Evolutionary conservation across 2,113 vertebrate species (phyloP).

Genomic region (Semnopithecus entellus): DNA sequence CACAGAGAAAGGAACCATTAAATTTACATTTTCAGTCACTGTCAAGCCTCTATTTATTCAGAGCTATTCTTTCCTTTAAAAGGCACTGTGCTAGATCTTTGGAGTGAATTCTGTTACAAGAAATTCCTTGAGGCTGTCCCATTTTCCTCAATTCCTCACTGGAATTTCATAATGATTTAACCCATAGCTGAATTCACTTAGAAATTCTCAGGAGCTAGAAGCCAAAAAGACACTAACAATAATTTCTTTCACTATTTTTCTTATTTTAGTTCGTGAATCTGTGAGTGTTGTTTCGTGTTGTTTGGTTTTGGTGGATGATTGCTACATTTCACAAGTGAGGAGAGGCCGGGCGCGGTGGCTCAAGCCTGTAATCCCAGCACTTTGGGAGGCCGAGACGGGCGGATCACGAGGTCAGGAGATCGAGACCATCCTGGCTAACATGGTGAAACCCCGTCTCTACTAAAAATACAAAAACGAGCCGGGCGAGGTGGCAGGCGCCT

Average conservation of each 20-base stretch:
- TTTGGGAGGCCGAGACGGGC: no score
- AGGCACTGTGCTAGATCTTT: not conserved
- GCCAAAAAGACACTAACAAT: not conserved
- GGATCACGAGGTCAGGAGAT: no score
- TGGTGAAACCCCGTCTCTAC: no score
- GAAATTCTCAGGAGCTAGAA: slow-evolving; percentile 15
- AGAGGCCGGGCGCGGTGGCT: no score
- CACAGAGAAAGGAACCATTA: not conserved
- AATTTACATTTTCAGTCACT: not conserved
- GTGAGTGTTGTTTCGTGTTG: not conserved
- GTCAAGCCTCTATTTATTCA: not conserved
- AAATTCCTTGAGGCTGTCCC: slow-evolving; percentile 17
- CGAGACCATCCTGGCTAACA: no score
- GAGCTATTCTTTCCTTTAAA: not conserved
- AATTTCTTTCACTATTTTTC: not conserved
- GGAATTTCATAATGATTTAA: slow-evolving; percentile 46
- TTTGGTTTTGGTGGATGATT: slow-evolving; percentile 18
- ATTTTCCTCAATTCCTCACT: slow-evolving; percentile 27
- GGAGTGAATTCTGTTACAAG: not conserved
- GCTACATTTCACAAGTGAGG: not conserved
- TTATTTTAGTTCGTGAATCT: not conserved
- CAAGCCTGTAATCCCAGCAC: no score
- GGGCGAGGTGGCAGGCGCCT: no score
- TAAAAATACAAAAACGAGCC: no score
- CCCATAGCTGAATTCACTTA: slow-evolving; percentile 33